Evolutionary conservation across 2,113 vertebrate species (phyloP), one percentile per base, ranked within the genome.

Genomic region (Lanius collurio): DNA sequence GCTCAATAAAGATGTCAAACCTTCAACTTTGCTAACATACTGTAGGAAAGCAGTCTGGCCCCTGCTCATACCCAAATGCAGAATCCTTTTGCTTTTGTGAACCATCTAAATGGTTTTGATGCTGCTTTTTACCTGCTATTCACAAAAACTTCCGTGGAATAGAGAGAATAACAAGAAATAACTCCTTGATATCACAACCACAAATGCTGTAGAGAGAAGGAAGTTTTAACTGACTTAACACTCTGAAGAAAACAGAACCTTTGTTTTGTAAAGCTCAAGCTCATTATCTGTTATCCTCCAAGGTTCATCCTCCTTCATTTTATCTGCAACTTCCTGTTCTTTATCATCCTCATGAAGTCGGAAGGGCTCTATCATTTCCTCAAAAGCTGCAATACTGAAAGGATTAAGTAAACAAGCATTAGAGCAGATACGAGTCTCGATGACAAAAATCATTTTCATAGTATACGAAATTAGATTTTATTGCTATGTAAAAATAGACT

Each of bases 261-360:
- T 99, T 93, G 99, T 98, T 89, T 99, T 99, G 96, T 99, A 99
- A 83, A 99, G 98, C 96, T 99, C 99, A 94, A 99, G 97, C 97
- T 99, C 99, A 44, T 99, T 99, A 97, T 99, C 99, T 26, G 99
- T 99, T 97, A 99, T 99, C 94, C 98, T 98, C 99, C 99, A 99
- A 3, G 99, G 99, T 52, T 99, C 99, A n/a, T 99, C 99, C 65
- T 99, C 98, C 97, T 99, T 99, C 98, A 99, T 98, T 97, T 98
- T 98, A 94, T 99, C 99, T 17, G 99, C 99, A 76, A 98, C 98
- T 37, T 99, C 99, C 96, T 99, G 99, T 56, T 99, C 99, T 98
- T 99, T 99, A 96, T 99, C 99, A 77, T 99, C 99, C 92, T 99
- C 99, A 80, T 99, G 99, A 96, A 99, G 98, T 92, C 98, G 98